Base-by-base conservation (phyloP, 2,113 vertebrate genomes). In the Pongo abelii region DNA sequence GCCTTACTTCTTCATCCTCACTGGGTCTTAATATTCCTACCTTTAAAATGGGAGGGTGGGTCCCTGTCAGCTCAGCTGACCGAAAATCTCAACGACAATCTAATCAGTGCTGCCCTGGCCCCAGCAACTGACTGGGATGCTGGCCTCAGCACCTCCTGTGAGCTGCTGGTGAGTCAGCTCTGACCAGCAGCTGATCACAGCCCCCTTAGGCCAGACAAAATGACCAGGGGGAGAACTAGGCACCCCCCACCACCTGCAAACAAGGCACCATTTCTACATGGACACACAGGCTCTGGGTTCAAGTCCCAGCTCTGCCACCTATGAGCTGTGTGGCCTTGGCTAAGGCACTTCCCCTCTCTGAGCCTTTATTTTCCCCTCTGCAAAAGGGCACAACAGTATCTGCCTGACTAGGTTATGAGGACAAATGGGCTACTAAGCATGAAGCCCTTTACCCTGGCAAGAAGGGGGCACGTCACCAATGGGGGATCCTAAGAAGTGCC, bases 61-160 rank as follows among this genome's bases (percentile, higher is more conserved):
- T 69, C 70, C 75, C 84, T 17, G 18, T 35, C n/a, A 27, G 80
- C 88, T 95, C 96, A 94, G 95, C 84, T 92, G 92, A 96, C 81
- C 43, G 52, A 27, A 85, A 91, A 93, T 97, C 97, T 83, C 61
- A 90, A 80, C 13, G 4, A 25, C 22, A 5, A 88, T 85, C 90
- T 96, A 38, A 80, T 81, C 89, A 6, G 96, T 0, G 38, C 35
- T 38, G 25, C 18, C 48, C 89, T 40, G 32, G 43, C 93, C 61
- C 70, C 57, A 6, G 67, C 75, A 85, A 67, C 89, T 72, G 75
- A 52, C 80, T 67, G 38, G 22, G 27, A 43, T 40, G 67, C 69
- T 77, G 86, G 61, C 27, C 89, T 96, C 74, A 50, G 92, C 86
- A 50, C 48, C 11, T 57, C 84, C 57, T 40, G 20, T 5, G 40